phyloP scores from a whole-genome alignment of 2,113 vertebrate species.

The Psephotus haematonotus region DNA sequence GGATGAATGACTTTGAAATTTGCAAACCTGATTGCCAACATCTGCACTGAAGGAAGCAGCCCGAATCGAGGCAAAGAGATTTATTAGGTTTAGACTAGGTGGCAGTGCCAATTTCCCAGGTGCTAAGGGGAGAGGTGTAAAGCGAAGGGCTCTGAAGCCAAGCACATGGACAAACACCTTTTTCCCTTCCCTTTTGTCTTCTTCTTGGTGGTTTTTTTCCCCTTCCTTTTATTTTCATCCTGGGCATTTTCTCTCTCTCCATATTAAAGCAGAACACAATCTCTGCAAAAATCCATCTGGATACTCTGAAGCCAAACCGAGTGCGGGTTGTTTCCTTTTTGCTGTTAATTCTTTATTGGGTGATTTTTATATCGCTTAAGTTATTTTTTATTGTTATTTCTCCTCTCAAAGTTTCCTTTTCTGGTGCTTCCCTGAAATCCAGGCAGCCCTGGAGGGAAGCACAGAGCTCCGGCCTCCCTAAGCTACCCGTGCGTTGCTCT shows the following conservation, averaged over 20 bases:
- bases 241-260: not conserved
- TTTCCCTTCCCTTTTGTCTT: not conserved
- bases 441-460: not conserved
- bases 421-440: not conserved
- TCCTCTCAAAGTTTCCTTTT: not conserved
- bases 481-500: not conserved
- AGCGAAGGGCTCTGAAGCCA: conserved; percentile 14
- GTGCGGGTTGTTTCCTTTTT: not conserved
- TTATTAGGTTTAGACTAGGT: conserved; percentile 64
- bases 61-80: conserved; percentile 56
- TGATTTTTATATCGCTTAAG: not conserved
- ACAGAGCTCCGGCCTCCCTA: not conserved
- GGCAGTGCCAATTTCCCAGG: conserved; percentile 72
- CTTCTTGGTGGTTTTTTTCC: rapidly evolving
- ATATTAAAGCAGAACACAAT: not conserved
- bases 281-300: not conserved
- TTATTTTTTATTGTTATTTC: not conserved
- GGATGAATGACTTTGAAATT: conserved; percentile 68
- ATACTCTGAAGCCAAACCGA: not conserved
- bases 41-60: conserved; percentile 48
- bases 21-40: conserved; percentile 53
- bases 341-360: not conserved
- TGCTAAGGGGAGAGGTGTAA: conserved; percentile 64
- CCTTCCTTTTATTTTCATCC: rapidly evolving
- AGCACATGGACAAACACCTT: conserved; percentile 65